A percentile compares a stretch with the other conserved stretches of the same genome.
Conservation (phyloP, 2,888 invertebrate genomes). For the Apocheima hispidaria region DNA sequence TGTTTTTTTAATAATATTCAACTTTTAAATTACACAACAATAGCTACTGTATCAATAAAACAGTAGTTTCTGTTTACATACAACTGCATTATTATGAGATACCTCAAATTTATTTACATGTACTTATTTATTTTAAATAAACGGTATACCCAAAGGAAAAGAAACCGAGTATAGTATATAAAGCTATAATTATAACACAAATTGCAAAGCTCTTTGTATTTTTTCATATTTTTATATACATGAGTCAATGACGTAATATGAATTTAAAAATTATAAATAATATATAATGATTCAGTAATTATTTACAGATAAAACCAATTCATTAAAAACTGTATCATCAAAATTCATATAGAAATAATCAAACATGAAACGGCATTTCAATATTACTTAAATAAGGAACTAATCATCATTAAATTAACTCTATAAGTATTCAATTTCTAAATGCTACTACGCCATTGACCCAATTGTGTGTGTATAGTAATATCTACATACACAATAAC, state of each 20-base stretch:
- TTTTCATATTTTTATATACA: slow-evolving; percentile 37
- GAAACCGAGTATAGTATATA: slow-evolving; percentile 59
- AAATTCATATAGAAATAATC: no score
- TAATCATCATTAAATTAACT: not conserved
- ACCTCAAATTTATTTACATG: slow-evolving; percentile 34
- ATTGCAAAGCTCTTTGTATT: slow-evolving; percentile 73
- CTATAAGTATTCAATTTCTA: not conserved
- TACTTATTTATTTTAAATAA: slow-evolving; percentile 16
- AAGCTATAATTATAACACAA: slow-evolving; percentile 68
- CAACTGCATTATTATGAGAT: slow-evolving; percentile 32
- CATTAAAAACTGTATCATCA: not conserved
- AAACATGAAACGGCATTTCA: not conserved
- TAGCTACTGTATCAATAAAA: slow-evolving; percentile 9
- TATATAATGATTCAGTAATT: not conserved
- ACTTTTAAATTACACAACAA: slow-evolving; percentile 27
- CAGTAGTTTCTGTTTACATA: slow-evolving; percentile 8
- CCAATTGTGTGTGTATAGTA: slow-evolving; percentile 40
- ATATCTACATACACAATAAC: slow-evolving; percentile 69
- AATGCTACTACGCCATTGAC: slow-evolving; percentile 43
- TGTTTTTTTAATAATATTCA: slow-evolving; percentile 16
- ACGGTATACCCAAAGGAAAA: slow-evolving; percentile 45
- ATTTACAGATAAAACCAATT: not conserved
- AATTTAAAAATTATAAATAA: not conserved
- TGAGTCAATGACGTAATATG: slow-evolving; percentile 35
- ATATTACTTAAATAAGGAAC: not conserved